phyloP scores from a whole-genome alignment of 2,888 invertebrate species.

The Caenorhabditis sp. region DNA sequence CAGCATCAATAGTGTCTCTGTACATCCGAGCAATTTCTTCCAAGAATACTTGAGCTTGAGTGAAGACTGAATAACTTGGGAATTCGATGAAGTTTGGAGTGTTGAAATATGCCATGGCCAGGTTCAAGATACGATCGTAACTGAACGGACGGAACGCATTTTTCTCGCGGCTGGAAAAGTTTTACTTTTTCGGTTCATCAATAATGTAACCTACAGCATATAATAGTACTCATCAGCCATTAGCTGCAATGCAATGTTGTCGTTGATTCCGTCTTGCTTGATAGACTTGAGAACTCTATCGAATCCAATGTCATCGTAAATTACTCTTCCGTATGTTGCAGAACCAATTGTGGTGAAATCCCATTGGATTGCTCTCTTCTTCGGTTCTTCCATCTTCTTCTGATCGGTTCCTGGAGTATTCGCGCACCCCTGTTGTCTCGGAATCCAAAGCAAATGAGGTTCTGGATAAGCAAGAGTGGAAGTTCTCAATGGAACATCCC shows the following conservation, averaged over 20 bases:
- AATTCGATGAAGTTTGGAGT: slow-evolving; percentile 11
- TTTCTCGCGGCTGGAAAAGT: slow-evolving; percentile 58
- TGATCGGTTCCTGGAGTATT: not conserved
- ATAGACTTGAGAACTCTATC: slow-evolving; percentile 58
- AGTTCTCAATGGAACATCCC: slow-evolving; percentile 58
- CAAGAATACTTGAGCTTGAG: slow-evolving; percentile 46
- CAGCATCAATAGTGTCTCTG: slow-evolving; percentile 49
- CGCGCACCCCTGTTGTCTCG: slow-evolving; percentile 17
- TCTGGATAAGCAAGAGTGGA: slow-evolving; percentile 21
- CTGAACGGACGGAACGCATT: slow-evolving; percentile 21
- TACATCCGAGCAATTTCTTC: slow-evolving; percentile 45
- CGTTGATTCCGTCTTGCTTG: slow-evolving; percentile 44
- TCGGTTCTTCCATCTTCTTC: slow-evolving; percentile 27
- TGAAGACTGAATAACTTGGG: slow-evolving; percentile 58
- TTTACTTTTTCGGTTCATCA: too few relatives aligned
- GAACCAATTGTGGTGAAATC: slow-evolving; percentile 42
- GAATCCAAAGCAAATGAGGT: slow-evolving; percentile 39
- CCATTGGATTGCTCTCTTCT: slow-evolving; percentile 53
- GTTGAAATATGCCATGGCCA: slow-evolving; percentile 59
- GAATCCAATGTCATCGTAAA: slow-evolving; percentile 68
- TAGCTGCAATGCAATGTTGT: slow-evolving; percentile 54
- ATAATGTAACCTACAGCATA: slow-evolving; percentile 35
- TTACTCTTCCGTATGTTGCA: slow-evolving; percentile 66
- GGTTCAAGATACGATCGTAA: slow-evolving; percentile 59
- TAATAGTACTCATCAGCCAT: slow-evolving; percentile 62